Percentiles rank a stretch among this genome's conserved stretches.
phyloP scores from a whole-genome alignment of 2,113 vertebrate genomes.

The Indicator maculatus region DNA sequence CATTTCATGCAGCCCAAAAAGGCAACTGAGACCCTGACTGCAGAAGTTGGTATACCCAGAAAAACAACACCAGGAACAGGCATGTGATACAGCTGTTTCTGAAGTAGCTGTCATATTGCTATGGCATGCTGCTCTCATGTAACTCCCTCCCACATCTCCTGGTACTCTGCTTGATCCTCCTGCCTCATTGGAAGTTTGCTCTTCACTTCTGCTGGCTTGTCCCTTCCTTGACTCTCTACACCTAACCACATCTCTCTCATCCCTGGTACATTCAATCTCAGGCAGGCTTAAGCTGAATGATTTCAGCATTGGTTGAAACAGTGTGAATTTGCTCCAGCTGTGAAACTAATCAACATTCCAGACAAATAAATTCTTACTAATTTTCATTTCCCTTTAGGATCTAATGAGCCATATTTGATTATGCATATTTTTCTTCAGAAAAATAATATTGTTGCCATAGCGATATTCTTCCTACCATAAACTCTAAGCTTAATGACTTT shows the following conservation, averaged over 20 bases:
- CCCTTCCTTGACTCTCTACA: background rate
- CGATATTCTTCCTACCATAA: constrained; percentile 46
- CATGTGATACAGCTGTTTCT: background rate
- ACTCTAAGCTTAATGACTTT: constrained; percentile 60
- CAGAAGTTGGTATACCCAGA: background rate
- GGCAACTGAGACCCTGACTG: background rate
- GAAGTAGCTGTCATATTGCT: background rate
- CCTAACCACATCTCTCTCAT: background rate
- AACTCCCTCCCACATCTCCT: background rate
- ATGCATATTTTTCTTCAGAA: constrained; percentile 62
- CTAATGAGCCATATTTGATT: constrained; percentile 57
- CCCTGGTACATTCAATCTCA: background rate
- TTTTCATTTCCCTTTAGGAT: constrained; percentile 63
- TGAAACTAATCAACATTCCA: constrained; percentile 56
- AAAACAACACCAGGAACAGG: background rate
- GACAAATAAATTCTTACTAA: constrained; percentile 63
- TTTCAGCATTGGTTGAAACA: constrained; percentile 4
- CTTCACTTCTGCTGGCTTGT: background rate
- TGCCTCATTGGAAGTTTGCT: background rate
- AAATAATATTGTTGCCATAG: constrained; percentile 64
- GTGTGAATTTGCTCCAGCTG: constrained; percentile 30
- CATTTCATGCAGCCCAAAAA: background rate
- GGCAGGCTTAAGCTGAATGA: background rate
- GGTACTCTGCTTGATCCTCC: background rate
- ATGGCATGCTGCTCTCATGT: background rate